Conservation (phyloP, 2,797 vertebrate species). For the Anableps anableps region DNA sequence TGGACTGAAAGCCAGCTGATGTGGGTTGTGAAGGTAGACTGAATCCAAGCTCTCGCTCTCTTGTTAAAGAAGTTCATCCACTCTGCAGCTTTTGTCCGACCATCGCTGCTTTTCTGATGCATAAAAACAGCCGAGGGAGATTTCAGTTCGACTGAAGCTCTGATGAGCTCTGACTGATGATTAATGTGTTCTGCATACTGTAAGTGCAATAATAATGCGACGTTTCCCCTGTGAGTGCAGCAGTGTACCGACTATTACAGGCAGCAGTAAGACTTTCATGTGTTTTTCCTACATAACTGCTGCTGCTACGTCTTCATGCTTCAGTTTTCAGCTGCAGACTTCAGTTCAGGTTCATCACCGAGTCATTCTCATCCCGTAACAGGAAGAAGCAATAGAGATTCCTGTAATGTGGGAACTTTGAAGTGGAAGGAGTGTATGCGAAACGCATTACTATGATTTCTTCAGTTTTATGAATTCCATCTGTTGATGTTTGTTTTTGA, state of each 20-base stretch:
- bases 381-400: slow-evolving; percentile 6
- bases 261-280: neutral
- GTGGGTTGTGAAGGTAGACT: neutral
- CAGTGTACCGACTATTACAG: neutral
- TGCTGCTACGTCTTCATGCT: neutral
- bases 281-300: neutral
- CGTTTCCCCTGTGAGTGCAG: neutral
- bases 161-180: slow-evolving; percentile 35
- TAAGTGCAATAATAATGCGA: neutral
- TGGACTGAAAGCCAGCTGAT: neutral
- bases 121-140: slow-evolving; percentile 12
- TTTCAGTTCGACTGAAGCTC: slow-evolving; percentile 6
- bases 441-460: neutral
- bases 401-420: neutral
- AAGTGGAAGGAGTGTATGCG: neutral
- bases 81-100: slow-evolving; percentile 14
- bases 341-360: neutral
- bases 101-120: slow-evolving; percentile 29
- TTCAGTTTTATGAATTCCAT: neutral
- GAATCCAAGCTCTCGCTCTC: neutral
- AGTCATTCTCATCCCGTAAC: neutral
- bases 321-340: neutral
- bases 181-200: slow-evolving; percentile 34
- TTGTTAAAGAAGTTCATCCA: neutral
- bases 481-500: slow-evolving; percentile 1